Conservation (phyloP, 2,888 invertebrate genomes). For the Glaucopsyche alexis region DNA sequence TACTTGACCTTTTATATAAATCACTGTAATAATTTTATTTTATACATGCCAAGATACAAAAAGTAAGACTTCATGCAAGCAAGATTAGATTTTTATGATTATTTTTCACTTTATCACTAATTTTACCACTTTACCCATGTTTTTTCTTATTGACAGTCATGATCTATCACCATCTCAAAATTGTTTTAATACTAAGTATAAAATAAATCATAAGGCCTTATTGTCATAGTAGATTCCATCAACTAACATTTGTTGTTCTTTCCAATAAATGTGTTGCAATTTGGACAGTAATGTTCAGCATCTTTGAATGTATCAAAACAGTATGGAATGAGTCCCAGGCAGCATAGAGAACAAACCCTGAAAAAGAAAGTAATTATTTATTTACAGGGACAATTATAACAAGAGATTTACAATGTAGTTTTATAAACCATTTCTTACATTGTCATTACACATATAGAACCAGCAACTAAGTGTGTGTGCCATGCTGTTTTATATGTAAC, state of each 20-base stretch:
- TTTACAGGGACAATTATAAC: not conserved
- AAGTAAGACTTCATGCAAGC: no score
- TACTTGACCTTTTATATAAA: no score
- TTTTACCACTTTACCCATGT: not conserved
- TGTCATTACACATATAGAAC: slow-evolving; percentile 70
- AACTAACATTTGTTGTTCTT: slow-evolving; percentile 69
- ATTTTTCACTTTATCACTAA: not conserved
- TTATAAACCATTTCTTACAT: slow-evolving; percentile 56
- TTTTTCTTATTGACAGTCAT: not conserved
- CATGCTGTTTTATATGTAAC: slow-evolving; percentile 73
- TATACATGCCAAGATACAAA: no score
- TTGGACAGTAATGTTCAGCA: slow-evolving; percentile 75
- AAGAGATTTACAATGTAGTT: not conserved
- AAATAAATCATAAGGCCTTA: not conserved
- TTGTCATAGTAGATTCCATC: not conserved
- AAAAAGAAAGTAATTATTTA: slow-evolving; percentile 38
- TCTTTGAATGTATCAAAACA: slow-evolving; percentile 76
- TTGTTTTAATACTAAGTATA: not conserved
- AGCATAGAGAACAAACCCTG: slow-evolving; percentile 75
- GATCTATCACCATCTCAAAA: not conserved
- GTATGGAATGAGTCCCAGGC: slow-evolving; percentile 71
- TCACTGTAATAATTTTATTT: no score
- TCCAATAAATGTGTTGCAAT: slow-evolving; percentile 73
- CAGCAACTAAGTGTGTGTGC: slow-evolving; percentile 74
- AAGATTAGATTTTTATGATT: not conserved